Base-by-base conservation (phyloP, 2,888 invertebrate species). In the Rapana venosa region DNA sequence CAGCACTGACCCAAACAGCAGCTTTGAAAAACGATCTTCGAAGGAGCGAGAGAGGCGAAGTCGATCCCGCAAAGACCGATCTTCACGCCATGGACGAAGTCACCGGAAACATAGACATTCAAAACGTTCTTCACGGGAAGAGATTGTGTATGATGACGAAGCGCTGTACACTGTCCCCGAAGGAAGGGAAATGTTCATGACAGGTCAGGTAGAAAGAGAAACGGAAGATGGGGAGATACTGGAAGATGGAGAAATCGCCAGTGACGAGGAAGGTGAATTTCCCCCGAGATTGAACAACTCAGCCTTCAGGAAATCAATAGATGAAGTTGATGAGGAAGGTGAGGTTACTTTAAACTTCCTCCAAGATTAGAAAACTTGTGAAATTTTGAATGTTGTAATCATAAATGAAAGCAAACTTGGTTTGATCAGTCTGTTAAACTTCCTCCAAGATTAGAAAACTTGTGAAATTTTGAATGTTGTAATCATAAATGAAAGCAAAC, bases 201-300 rank as follows among this genome's bases (percentile, higher is more conserved):
- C 1, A 8, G 20, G 22, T 6, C 22, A 22, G 86, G 92, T 92
- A 35, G 92, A 87, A n/a, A 92, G 89, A n/a, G 93, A 93, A 35
- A 91, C 92, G 22, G 94, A 94, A 89, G 94, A 94, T 91, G 94
- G 94, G 6, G 95, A 95, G 89, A 94, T 94, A 77, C 89, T 94
- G 22, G 95, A 94, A 90, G 95, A 95, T 91, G 95, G 94, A n/a
- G 94, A 94, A 90, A 93, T 94, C 36, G 94, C 92, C 15, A 93
- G 92, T 89, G 94, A 94, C 87, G 92, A 93, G 32, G 93, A 92
- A 15, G 93, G 91, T 1, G 30, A 58, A 8, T 2, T 30, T 15
- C 30, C 17, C 8, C 58, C 36, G 30, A 17, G 15, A 58, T 5
- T 30, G n/a, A 58, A 6, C 17, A 47, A 47, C 47, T 47, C 47